phyloP scores from a whole-genome alignment of 1,140 invertebrate genomes.

The Listronotus bonariensis region DNA sequence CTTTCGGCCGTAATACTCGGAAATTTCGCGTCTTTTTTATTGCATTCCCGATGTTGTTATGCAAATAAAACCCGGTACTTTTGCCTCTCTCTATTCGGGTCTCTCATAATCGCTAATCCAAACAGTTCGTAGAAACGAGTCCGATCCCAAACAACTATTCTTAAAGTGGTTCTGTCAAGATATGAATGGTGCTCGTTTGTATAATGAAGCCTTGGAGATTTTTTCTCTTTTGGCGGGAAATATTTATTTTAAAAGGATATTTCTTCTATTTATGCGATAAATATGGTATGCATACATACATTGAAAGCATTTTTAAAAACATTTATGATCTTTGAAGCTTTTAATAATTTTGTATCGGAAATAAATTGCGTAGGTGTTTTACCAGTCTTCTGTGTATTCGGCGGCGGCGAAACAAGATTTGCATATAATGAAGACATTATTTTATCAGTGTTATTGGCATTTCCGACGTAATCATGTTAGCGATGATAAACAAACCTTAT shows the following conservation, averaged over 20 bases:
- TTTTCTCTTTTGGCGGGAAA: not conserved
- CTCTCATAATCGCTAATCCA: conserved; percentile 10
- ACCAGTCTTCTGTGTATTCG: too few relatives aligned
- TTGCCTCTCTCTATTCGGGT: conserved; percentile 2
- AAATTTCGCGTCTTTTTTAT: conserved; percentile 2
- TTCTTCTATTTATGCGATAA: too few relatives aligned
- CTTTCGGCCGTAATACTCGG: not conserved
- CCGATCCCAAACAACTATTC: conserved; percentile 6
- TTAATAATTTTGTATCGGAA: too few relatives aligned
- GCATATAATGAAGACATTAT: too few relatives aligned
- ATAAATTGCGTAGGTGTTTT: too few relatives aligned
- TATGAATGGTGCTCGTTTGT: conserved; percentile 10
- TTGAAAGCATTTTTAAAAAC: too few relatives aligned
- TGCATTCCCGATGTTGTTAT: conserved; percentile 9
- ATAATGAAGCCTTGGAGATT: not conserved
- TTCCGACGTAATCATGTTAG: too few relatives aligned
- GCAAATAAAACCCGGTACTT: conserved; percentile 12
- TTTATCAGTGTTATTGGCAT: too few relatives aligned
- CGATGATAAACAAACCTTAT: too few relatives aligned
- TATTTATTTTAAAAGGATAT: not conserved
- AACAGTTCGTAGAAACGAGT: conserved; percentile 2
- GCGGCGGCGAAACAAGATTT: too few relatives aligned
- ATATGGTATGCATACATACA: too few relatives aligned
- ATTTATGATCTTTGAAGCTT: too few relatives aligned
- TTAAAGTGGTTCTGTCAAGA: conserved; percentile 1